phyloP scores from a whole-genome alignment of 2,888 invertebrate species.

The Thereva nobilitata region DNA sequence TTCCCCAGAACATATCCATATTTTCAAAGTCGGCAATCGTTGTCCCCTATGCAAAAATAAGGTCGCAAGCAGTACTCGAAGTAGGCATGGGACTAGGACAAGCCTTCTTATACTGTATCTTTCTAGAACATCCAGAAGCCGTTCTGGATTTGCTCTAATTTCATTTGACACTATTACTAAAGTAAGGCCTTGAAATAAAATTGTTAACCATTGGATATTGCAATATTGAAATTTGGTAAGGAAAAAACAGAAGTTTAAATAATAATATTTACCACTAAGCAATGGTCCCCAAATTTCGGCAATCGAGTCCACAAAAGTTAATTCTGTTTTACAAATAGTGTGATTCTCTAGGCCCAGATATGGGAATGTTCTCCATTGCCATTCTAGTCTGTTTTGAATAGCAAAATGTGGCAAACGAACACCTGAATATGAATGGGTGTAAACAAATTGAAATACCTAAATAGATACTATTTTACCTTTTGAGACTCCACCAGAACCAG shows the following conservation, averaged over 20 bases:
- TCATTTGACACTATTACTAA: conserved; percentile 74
- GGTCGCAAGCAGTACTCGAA: conserved; percentile 78
- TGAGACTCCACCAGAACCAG: conserved; percentile 87
- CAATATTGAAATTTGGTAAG: background rate
- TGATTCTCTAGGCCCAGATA: conserved; percentile 68
- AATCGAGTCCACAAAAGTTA: conserved; percentile 89
- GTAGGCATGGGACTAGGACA: conserved; percentile 81
- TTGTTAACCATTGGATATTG: too few relatives aligned
- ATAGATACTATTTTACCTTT: conserved; percentile 65
- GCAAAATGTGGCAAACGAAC: conserved; percentile 78
- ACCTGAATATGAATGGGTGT: conserved; percentile 59
- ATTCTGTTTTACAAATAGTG: conserved; percentile 86
- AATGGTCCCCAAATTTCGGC: conserved; percentile 87
- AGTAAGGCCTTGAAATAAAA: conserved; percentile 56
- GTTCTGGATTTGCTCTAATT: conserved; percentile 77
- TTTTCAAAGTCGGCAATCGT: conserved; percentile 65
- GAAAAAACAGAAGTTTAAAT: background rate
- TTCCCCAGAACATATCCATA: conserved; percentile 90
- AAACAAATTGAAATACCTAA: too few relatives aligned
- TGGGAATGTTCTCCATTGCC: conserved; percentile 86
- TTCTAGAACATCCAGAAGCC: conserved; percentile 69
- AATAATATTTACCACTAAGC: conserved; percentile 63
- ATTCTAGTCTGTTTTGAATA: conserved; percentile 79
- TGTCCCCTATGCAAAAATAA: conserved; percentile 65
- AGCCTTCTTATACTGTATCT: conserved; percentile 76